These are phyloP conservation scores for Ethmia dodecea DNA, from an alignment of 2,888 invertebrate genomes.

Conservation along the genomic window DNA sequence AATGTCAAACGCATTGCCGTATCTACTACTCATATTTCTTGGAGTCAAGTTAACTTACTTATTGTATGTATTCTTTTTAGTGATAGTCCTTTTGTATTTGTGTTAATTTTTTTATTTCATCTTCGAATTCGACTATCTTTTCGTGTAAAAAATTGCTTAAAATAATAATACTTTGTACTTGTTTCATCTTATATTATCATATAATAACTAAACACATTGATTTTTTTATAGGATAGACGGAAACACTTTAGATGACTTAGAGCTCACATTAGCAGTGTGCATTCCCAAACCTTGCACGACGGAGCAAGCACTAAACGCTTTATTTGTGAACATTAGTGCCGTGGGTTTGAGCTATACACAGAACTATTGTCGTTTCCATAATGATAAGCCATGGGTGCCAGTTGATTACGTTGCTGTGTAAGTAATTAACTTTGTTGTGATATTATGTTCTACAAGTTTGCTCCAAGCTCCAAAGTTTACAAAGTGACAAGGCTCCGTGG, in stretches of 20 bases:
- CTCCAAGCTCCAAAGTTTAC: background rate
- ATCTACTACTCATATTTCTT: too few relatives aligned
- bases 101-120: too few relatives aligned
- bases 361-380: slow-evolving; percentile 27
- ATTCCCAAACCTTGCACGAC: slow-evolving; percentile 33
- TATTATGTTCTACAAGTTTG: background rate
- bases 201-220: too few relatives aligned
- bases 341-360: slow-evolving; percentile 24
- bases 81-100: too few relatives aligned
- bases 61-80: too few relatives aligned
- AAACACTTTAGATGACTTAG: slow-evolving; percentile 2
- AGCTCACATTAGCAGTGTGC: slow-evolving; percentile 27
- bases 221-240: too few relatives aligned
- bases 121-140: too few relatives aligned
- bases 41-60: too few relatives aligned
- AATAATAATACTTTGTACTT: too few relatives aligned
- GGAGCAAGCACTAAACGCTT: slow-evolving; percentile 20
- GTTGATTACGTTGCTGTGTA: slow-evolving; percentile 29
- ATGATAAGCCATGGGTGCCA: slow-evolving; percentile 31
- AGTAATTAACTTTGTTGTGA: slow-evolving; percentile 14
- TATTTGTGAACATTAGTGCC: slow-evolving; percentile 21
- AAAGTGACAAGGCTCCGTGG: background rate
- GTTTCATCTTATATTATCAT: too few relatives aligned
- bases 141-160: too few relatives aligned
- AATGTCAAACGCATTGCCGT: too few relatives aligned